A percentile compares a stretch with the other conserved stretches of the same genome.
Conservation (phyloP, 2,797 vertebrate species). For the Limosa lapponica region DNA sequence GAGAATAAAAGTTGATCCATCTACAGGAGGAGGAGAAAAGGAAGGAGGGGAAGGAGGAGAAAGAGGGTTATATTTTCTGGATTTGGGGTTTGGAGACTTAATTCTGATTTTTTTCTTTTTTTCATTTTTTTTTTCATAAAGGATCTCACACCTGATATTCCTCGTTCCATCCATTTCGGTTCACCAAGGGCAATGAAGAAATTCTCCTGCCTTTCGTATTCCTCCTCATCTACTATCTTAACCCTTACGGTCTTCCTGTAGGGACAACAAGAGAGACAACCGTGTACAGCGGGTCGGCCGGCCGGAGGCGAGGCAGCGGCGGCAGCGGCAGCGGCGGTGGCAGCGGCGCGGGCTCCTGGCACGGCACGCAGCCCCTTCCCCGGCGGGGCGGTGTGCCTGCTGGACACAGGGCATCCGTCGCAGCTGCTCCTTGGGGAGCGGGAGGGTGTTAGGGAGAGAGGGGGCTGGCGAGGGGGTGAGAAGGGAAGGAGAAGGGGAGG, state of each 20-base stretch:
- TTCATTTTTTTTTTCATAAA: slow-evolving; percentile 63
- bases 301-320: not conserved
- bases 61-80: slow-evolving; percentile 55
- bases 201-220: slow-evolving; percentile 99
- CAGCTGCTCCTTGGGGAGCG: slow-evolving; percentile 59
- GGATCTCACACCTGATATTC: slow-evolving; percentile 90
- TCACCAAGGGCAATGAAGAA: slow-evolving; percentile 99
- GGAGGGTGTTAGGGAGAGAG: slow-evolving; percentile 27
- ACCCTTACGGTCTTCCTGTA: slow-evolving; percentile 97
- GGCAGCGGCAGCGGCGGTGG: not conserved
- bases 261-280: slow-evolving; percentile 83
- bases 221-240: slow-evolving; percentile 99
- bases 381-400: not conserved
- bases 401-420: slow-evolving; percentile 54
- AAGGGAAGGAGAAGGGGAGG: not conserved
- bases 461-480: not conserved
- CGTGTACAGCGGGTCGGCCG: slow-evolving; percentile 69
- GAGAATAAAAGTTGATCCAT: slow-evolving; percentile 50
- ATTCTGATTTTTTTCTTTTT: slow-evolving; percentile 26
- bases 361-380: slow-evolving; percentile 67
- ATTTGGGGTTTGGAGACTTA: slow-evolving; percentile 54
- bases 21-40: slow-evolving; percentile 67
- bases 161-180: slow-evolving; percentile 90
- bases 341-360: slow-evolving; percentile 18
- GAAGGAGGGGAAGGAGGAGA: slow-evolving; percentile 38